Evolutionary conservation across 2,888 invertebrate genomes (phyloP).

Genomic region (Osedax fenrisi): DNA sequence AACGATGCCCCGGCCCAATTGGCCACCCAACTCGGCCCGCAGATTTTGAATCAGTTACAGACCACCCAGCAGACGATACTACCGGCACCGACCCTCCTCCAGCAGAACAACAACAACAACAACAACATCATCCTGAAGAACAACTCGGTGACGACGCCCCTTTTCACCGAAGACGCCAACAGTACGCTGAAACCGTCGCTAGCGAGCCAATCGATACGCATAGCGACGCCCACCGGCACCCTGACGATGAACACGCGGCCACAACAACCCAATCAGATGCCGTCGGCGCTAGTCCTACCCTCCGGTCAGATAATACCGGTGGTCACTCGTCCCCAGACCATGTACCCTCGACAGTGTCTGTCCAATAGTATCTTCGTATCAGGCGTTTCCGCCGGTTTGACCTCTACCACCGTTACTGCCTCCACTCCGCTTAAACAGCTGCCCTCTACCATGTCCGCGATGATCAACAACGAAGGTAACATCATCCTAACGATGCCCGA

Average conservation of each 20-base stretch:
- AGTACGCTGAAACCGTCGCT: not conserved
- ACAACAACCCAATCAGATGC: slow-evolving; percentile 40
- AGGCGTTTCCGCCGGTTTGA: slow-evolving; percentile 31
- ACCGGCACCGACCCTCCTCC: not conserved
- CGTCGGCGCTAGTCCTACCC: slow-evolving; percentile 49
- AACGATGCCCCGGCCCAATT: slow-evolving; percentile 5
- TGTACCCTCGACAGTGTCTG: slow-evolving; percentile 35
- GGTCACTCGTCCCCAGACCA: slow-evolving; percentile 46
- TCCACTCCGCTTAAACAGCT: slow-evolving; percentile 22
- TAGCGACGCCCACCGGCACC: slow-evolving; percentile 33
- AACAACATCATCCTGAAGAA: not conserved
- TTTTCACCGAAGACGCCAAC: not conserved
- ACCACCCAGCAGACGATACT: not conserved
- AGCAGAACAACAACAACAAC: slow-evolving; percentile 15
- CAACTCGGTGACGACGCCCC: slow-evolving; percentile 2
- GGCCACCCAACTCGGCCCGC: not conserved
- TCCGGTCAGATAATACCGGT: slow-evolving; percentile 51
- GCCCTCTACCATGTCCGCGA: slow-evolving; percentile 34
- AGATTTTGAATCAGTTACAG: not conserved
- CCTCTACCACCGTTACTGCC: slow-evolving; percentile 7
- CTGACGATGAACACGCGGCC: slow-evolving; percentile 34
- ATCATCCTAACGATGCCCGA: slow-evolving; percentile 40
- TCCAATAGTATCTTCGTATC: too few species aligned
- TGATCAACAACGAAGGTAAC: slow-evolving; percentile 38
- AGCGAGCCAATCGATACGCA: slow-evolving; percentile 23